A percentile compares a stretch with the other conserved stretches of the same genome.
phyloP scores from a whole-genome alignment of 2,888 invertebrate genomes.

The Corbicula japonica region DNA sequence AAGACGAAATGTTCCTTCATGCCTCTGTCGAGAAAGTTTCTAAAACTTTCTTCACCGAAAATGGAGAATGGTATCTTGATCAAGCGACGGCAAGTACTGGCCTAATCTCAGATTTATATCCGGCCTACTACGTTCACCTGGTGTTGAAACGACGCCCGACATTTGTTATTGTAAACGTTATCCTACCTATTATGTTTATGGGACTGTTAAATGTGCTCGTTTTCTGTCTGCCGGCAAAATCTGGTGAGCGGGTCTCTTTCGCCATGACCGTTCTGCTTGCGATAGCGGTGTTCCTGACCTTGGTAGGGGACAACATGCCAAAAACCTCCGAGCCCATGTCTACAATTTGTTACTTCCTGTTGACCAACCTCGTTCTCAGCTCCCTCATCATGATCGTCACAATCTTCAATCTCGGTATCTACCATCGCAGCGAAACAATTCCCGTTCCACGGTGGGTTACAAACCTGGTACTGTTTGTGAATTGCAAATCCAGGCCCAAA shows the following conservation, averaged over 20 bases:
- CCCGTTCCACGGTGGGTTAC: constrained; percentile 7
- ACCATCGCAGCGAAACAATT: constrained; percentile 24
- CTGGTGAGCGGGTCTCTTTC: constrained; percentile 66
- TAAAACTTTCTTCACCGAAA: constrained; percentile 41
- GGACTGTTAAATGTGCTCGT: constrained; percentile 64
- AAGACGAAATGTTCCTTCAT: background rate
- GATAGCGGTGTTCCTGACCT: constrained; percentile 67
- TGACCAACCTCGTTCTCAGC: constrained; percentile 59
- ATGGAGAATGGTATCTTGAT: constrained; percentile 65
- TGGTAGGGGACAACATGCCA: constrained; percentile 66
- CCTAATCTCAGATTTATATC: background rate
- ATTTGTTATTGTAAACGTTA: constrained; percentile 65
- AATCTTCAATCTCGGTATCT: constrained; percentile 60
- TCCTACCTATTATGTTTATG: constrained; percentile 67
- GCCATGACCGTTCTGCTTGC: constrained; percentile 69
- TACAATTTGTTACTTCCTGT: constrained; percentile 62
- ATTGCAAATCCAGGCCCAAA: background rate
- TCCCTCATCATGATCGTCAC: constrained; percentile 59
- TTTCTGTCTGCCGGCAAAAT: constrained; percentile 61
- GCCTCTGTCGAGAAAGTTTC: background rate
- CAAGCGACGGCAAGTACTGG: constrained; percentile 7
- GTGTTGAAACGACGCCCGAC: constrained; percentile 53
- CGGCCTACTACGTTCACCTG: constrained; percentile 26
- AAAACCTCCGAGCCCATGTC: constrained; percentile 67
- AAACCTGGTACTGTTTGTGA: background rate